Evolutionary conservation across 2,888 invertebrate genomes (phyloP).

Genomic region (Colletes collaris): DNA sequence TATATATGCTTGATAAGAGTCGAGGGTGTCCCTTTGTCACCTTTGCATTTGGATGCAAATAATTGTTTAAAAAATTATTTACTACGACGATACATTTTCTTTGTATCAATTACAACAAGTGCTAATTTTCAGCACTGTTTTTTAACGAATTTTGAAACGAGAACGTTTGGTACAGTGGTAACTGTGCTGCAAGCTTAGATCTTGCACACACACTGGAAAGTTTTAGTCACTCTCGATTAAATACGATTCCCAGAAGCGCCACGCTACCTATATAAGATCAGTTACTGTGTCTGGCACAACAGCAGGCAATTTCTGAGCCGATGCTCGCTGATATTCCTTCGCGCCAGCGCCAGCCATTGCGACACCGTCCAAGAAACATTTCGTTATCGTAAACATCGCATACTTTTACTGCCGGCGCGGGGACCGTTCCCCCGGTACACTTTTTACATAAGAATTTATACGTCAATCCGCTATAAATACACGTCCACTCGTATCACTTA

Average conservation of each 20-base stretch:
- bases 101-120: too few relatives aligned
- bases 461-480: neutral
- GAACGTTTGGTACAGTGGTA: too few relatives aligned
- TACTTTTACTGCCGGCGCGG: constrained; percentile 44
- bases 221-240: constrained; percentile 48
- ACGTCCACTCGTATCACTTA: too few relatives aligned
- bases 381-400: constrained; percentile 60
- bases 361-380: constrained; percentile 59
- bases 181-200: neutral
- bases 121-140: too few relatives aligned
- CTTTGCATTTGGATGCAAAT: too few relatives aligned
- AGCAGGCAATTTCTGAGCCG: constrained; percentile 48
- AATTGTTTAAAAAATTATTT: too few relatives aligned
- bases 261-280: constrained; percentile 32
- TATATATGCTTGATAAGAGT: too few relatives aligned
- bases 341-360: constrained; percentile 41
- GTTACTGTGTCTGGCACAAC: constrained; percentile 48
- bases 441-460: constrained; percentile 9
- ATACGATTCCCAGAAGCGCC: constrained; percentile 53
- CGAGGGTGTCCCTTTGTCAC: too few relatives aligned
- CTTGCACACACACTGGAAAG: neutral
- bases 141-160: too few relatives aligned
- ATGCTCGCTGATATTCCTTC: constrained; percentile 46
- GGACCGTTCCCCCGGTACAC: neutral
- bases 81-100: too few relatives aligned